These are phyloP conservation scores for Zaprionus ghesquierei DNA, from an alignment of 1,140 invertebrate genomes.

Conservation along the genomic window DNA sequence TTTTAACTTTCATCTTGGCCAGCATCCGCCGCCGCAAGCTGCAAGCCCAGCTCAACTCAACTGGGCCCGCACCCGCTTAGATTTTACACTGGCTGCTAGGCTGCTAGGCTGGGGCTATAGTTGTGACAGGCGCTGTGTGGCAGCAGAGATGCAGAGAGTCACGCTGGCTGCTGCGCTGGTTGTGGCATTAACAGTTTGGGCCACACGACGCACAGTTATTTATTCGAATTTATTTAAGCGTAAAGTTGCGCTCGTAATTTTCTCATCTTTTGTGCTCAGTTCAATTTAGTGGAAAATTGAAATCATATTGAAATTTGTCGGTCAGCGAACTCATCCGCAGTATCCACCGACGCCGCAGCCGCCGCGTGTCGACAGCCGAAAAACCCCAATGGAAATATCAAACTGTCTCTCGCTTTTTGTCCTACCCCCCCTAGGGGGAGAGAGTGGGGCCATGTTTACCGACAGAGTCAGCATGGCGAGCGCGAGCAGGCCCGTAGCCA, in stretches of 20 bases:
- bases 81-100: too few species aligned
- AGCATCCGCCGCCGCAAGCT: constrained; percentile 33
- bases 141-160: background rate
- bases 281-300: constrained; percentile 65
- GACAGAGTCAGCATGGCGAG: too few species aligned
- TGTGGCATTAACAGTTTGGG: constrained; percentile 7
- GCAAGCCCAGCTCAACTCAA: constrained; percentile 3
- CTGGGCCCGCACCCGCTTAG: background rate
- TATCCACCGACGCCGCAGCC: background rate
- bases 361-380: background rate
- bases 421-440: background rate
- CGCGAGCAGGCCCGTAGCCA: background rate
- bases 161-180: background rate
- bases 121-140: background rate
- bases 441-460: background rate
- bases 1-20: constrained; percentile 52
- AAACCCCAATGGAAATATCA: constrained; percentile 39
- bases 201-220: constrained; percentile 37
- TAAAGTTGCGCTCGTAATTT: constrained; percentile 54
- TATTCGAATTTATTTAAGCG: constrained; percentile 62
- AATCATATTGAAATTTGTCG: constrained; percentile 63
- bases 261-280: constrained; percentile 58
- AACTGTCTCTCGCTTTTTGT: constrained; percentile 7
- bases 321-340: constrained; percentile 43
- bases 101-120: background rate